A percentile compares a stretch with the other conserved stretches of the same genome.
phyloP scores from a whole-genome alignment of 2,797 vertebrate species.

The Atherinosoma microstoma region DNA sequence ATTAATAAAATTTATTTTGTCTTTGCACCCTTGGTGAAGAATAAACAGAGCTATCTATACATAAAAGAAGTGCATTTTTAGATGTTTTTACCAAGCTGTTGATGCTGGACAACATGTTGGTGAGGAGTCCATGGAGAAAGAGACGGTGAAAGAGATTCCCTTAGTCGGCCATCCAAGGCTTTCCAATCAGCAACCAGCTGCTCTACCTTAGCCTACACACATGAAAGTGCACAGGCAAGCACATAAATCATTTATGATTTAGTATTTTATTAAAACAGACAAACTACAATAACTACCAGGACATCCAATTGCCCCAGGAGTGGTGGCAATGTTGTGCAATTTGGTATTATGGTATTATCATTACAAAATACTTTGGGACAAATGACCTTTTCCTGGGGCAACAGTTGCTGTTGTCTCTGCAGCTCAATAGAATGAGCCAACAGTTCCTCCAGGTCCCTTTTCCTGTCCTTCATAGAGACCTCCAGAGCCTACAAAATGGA shows the following conservation, averaged over 20 bases:
- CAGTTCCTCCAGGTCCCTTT: slow-evolving; percentile 83
- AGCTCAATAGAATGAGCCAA: slow-evolving; percentile 83
- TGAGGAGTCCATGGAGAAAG: slow-evolving; percentile 78
- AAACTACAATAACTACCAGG: slow-evolving; percentile 11
- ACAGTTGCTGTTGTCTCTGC: slow-evolving; percentile 82
- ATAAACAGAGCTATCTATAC: neutral
- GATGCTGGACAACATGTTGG: slow-evolving; percentile 76
- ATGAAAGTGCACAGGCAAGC: neutral
- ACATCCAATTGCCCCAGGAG: slow-evolving; percentile 8
- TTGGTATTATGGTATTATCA: slow-evolving; percentile 23
- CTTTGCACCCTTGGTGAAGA: neutral
- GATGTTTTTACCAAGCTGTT: slow-evolving; percentile 72
- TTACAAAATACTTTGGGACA: slow-evolving; percentile 24
- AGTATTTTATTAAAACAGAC: slow-evolving; percentile 26
- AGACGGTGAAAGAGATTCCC: slow-evolving; percentile 75
- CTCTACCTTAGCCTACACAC: slow-evolving; percentile 80
- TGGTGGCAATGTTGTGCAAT: slow-evolving; percentile 18
- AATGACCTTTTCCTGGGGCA: slow-evolving; percentile 84
- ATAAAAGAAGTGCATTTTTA: neutral
- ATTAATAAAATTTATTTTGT: neutral
- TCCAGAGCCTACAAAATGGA: slow-evolving; percentile 74
- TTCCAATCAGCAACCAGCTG: slow-evolving; percentile 86
- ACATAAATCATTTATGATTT: slow-evolving; percentile 3
- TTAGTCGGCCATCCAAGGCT: slow-evolving; percentile 77
- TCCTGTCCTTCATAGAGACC: slow-evolving; percentile 81